These are phyloP conservation scores for Echeneis naucrates DNA, from an alignment of 2,797 vertebrate genomes.

Conservation along the genomic window DNA sequence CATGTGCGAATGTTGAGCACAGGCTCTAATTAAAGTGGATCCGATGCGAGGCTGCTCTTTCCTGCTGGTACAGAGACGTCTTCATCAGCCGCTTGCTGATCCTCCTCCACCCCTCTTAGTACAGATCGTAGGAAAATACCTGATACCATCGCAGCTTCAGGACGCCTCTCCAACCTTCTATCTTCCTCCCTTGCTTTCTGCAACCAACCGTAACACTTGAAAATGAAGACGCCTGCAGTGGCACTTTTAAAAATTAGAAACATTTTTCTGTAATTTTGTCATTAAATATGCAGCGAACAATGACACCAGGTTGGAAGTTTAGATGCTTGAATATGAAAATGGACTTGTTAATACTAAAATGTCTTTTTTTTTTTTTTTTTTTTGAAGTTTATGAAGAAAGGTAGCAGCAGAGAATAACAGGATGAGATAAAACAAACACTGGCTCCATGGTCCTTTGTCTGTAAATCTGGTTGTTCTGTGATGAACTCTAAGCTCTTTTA, in stretches of 20 bases:
- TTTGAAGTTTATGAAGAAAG: not conserved
- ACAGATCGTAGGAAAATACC: constrained; percentile 64
- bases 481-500: not conserved
- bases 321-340: constrained; percentile 9
- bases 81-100: constrained; percentile 70
- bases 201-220: constrained; percentile 46
- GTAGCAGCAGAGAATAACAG: constrained; percentile 1
- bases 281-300: constrained; percentile 19
- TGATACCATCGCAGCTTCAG: constrained; percentile 71
- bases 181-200: constrained; percentile 45
- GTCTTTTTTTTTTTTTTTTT: no score
- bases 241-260: constrained; percentile 40
- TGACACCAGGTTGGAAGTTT: not conserved
- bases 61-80: constrained; percentile 63
- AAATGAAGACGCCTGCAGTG: constrained; percentile 47
- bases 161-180: constrained; percentile 70
- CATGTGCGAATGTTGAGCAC: constrained; percentile 47
- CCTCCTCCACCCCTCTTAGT: constrained; percentile 64
- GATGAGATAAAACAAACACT: not conserved
- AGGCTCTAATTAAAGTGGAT: constrained; percentile 75
- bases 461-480: constrained; percentile 5
- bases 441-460: not conserved
- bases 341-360: not conserved
- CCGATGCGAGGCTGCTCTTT: constrained; percentile 44
- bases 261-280: constrained; percentile 36